Evolutionary conservation across 2,888 invertebrate genomes (phyloP).

Genomic region (Caprella mutica): DNA sequence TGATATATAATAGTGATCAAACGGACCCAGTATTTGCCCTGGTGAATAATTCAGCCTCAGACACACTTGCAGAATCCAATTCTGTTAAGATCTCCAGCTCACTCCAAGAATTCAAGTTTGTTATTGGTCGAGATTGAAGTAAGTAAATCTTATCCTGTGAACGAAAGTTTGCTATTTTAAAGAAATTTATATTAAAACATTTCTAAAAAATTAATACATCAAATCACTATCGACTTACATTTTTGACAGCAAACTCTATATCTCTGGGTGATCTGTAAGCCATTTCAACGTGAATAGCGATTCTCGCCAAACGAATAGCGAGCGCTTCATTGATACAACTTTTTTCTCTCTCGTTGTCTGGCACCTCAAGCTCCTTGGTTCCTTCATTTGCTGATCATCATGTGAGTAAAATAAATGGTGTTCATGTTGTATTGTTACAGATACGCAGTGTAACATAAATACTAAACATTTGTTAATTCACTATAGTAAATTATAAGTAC

Average conservation of each 20-base stretch:
- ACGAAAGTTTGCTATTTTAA: conserved; percentile 4
- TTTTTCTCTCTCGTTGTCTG: conserved; percentile 41
- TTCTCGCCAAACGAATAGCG: conserved; percentile 48
- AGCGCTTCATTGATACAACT: conserved; percentile 50
- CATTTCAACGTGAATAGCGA: conserved; percentile 52
- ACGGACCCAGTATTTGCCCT: conserved; percentile 65
- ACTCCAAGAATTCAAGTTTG: conserved; percentile 58
- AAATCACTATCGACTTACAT: conserved; percentile 41
- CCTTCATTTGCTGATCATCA: conserved; percentile 41
- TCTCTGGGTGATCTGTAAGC: conserved; percentile 60
- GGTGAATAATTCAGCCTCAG: conserved; percentile 54
- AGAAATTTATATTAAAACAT: conserved; percentile 16
- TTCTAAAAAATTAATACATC: conserved; percentile 8
- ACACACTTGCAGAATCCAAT: conserved; percentile 55
- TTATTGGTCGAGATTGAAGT: conserved; percentile 68
- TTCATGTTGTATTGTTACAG: not conserved
- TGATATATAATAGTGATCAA: conserved; percentile 9
- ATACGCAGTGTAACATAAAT: not conserved
- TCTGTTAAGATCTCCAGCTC: conserved; percentile 70
- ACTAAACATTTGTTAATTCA: not conserved
- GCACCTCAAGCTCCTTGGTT: conserved; percentile 42
- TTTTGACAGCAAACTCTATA: conserved; percentile 64
- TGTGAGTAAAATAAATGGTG: not conserved
- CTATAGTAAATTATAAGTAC: not conserved
- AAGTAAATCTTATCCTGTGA: conserved; percentile 50